Conservation (phyloP, 2,888 invertebrate genomes). For the Melieria omissa region DNA sequence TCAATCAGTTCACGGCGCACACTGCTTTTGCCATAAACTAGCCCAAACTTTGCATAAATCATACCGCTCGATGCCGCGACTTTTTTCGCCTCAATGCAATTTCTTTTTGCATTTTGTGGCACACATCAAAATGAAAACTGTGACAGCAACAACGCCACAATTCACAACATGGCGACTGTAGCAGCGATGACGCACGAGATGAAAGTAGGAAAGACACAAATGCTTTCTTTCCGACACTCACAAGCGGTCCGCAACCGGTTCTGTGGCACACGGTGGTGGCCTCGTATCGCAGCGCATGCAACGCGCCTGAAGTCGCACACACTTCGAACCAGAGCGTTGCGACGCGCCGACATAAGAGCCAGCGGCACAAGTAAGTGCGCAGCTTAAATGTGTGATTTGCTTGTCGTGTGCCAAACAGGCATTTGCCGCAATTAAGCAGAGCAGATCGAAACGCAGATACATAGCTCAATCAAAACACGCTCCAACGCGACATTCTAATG, state of each 20-base stretch:
- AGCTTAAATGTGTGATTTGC: background rate
- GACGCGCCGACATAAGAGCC: background rate
- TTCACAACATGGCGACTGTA: too few species aligned
- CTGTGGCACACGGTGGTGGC: background rate
- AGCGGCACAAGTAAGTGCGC: background rate
- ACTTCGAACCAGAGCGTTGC: too few species aligned
- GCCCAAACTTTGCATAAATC: too few species aligned
- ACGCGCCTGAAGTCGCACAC: too few species aligned
- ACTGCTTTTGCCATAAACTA: too few species aligned
- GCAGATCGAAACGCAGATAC: background rate
- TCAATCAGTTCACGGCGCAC: too few species aligned
- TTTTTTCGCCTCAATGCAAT: too few species aligned
- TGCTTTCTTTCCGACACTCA: background rate
- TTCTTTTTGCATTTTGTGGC: background rate
- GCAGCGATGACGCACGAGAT: background rate
- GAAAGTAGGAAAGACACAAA: background rate
- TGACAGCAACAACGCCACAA: background rate
- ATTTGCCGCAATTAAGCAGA: slow-evolving; percentile 19
- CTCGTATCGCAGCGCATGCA: too few species aligned
- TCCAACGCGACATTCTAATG: slow-evolving; percentile 4
- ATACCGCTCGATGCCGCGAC: too few species aligned
- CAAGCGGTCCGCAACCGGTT: background rate
- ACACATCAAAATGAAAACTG: background rate
- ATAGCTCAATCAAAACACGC: slow-evolving; percentile 12
- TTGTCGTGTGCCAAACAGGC: slow-evolving; percentile 33